Evolutionary conservation across 2,113 vertebrate species (phyloP).

Genomic region (Dicaeum eximium): DNA sequence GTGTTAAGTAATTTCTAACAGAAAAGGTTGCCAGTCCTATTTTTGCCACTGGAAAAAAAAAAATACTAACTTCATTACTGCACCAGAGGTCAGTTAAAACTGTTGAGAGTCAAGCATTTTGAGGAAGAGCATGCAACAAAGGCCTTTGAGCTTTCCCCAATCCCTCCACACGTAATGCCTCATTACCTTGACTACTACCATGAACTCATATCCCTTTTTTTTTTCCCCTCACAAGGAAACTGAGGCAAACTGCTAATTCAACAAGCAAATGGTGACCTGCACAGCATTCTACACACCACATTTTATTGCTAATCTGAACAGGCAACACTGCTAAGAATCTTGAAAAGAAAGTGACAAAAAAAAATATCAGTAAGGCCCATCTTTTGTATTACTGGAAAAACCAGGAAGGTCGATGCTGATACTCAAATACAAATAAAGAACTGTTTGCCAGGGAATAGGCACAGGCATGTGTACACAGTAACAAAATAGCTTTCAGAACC

Average conservation of each 20-base stretch:
- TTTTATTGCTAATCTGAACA: neutral
- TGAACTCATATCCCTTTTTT: neutral
- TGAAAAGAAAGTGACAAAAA: neutral
- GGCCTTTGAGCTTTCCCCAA: neutral
- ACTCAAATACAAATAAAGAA: neutral
- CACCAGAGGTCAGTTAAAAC: neutral
- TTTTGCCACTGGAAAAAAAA: neutral
- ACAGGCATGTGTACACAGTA: neutral
- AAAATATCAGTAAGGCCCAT: neutral
- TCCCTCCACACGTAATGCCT: neutral
- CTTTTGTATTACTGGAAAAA: neutral
- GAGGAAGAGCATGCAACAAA: neutral
- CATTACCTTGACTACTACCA: neutral
- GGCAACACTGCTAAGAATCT: neutral
- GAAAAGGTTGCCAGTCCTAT: neutral
- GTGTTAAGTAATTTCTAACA: neutral
- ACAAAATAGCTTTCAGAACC: neutral
- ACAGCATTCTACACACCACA: fast-evolving
- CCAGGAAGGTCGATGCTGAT: neutral
- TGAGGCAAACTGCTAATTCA: neutral
- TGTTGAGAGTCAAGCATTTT: neutral
- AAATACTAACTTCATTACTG: neutral
- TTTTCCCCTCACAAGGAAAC: fast-evolving
- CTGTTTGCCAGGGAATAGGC: neutral
- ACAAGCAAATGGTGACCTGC: neutral